Base-by-base conservation (phyloP, 2,797 vertebrate species). In the Sebastes kiyomatsui region DNA sequence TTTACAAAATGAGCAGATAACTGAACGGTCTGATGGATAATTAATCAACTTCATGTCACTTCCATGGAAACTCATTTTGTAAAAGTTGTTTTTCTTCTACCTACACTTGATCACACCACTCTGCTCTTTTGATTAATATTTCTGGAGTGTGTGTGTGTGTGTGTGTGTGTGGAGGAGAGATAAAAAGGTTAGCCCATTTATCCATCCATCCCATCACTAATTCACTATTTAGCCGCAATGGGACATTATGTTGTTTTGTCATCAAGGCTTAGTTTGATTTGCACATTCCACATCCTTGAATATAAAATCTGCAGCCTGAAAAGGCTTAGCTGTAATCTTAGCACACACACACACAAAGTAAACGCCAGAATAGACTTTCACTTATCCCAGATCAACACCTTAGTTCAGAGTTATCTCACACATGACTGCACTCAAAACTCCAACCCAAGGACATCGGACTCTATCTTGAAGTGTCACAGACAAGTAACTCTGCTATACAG, bases 351-450 rank as follows among this genome's bases (percentile, higher is more conserved):
- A 62, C 71, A 16, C 22, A 68, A 46, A 46, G 2, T 52, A 38
- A 79, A 80, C 77, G 52, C 61, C 22, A 32, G 55, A 77, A 13
- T 6, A 46, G 56, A 76, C 22, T 75, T 81, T 82, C 55, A 81
- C 80, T 90, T 73, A 83, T 75, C 42, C 59, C 62, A 75, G 71
- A 69, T 88, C 82, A 72, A 68, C 82, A 85, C 61, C 32, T 59
- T 66, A 58, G 59, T 80, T 86, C 75, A 56, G 16, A 86, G 80
- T 82, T 72, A 87, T 87, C 73, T 64, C 91, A 81, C 87, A 87
- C 89, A 72, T 83, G 72, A 82, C 68, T 69, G 80, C 81, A 66
- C 70, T 64, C 28, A 79, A 83, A 83, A 81, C 32, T 77, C 69
- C 68, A 66, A 77, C 22, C 67, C 67, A 77, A 89, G 77, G 83